phyloP scores from a whole-genome alignment of 2,797 vertebrate genomes.

The Dendrocincla tyrannina region DNA sequence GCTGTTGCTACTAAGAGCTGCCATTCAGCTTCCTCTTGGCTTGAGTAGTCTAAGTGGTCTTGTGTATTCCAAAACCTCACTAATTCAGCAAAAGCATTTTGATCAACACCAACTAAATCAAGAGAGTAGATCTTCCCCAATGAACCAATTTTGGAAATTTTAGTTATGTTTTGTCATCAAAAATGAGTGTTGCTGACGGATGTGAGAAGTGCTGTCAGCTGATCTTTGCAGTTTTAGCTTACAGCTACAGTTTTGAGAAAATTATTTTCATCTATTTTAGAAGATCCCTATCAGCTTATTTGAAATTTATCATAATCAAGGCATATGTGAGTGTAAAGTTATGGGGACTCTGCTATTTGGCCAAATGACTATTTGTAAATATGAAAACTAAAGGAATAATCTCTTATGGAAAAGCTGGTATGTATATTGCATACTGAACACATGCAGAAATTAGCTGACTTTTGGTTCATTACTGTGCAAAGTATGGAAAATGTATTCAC shows the following conservation, averaged over 20 bases:
- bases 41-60: background rate
- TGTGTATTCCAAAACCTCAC: background rate
- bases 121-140: slow-evolving; percentile 18
- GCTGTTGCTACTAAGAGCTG: background rate
- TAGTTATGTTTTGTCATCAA: slow-evolving; percentile 59
- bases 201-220: slow-evolving; percentile 56
- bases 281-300: slow-evolving; percentile 39
- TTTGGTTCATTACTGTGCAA: background rate
- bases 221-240: slow-evolving; percentile 45
- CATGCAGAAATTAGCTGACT: background rate
- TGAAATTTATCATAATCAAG: slow-evolving; percentile 21
- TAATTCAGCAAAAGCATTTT: slow-evolving; percentile 42
- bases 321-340: background rate
- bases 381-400: background rate
- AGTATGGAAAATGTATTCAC: background rate
- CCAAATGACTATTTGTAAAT: background rate
- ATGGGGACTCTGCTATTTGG: background rate
- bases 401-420: background rate
- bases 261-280: slow-evolving; percentile 56
- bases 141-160: slow-evolving; percentile 46
- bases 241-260: slow-evolving; percentile 27
- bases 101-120: slow-evolving; percentile 6
- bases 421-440: background rate
- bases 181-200: slow-evolving; percentile 35
- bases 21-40: background rate